A percentile compares a stretch with the other conserved stretches of the same genome.
These are phyloP conservation scores for Oreortyx pictus DNA, from an alignment of 2,797 vertebrate species.

Conservation along the genomic window DNA sequence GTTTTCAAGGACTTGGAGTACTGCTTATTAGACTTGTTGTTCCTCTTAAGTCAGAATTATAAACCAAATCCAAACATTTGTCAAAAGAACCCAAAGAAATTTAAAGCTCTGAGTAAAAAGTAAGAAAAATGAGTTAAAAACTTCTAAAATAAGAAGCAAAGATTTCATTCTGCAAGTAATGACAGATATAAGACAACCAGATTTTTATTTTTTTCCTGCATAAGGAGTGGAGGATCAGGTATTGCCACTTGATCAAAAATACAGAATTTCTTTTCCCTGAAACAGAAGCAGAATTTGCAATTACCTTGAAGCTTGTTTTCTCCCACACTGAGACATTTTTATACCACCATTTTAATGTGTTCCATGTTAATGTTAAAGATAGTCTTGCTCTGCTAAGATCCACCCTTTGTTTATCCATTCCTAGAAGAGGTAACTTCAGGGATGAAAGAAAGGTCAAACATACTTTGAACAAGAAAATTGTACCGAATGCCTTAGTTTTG, in stretches of 20 bases:
- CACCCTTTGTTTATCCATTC: neutral
- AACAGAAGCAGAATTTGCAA: constrained; percentile 59
- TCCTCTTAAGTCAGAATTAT: neutral
- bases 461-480: neutral
- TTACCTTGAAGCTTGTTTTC: constrained; percentile 62
- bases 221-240: constrained; percentile 19
- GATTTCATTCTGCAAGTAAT: neutral
- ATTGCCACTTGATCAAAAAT: constrained; percentile 8
- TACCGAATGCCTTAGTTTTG: neutral
- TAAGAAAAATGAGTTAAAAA: neutral
- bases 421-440: constrained; percentile 6
- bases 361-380: constrained; percentile 43
- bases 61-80: neutral
- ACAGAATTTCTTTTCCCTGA: constrained; percentile 26
- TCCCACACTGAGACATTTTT: constrained; percentile 65
- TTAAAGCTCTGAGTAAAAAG: neutral
- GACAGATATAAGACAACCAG: neutral
- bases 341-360: constrained; percentile 26
- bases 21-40: neutral
- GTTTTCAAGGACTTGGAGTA: neutral
- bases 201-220: neutral
- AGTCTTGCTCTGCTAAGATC: constrained; percentile 46
- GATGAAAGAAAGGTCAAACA: neutral
- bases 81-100: neutral
- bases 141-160: neutral